These are phyloP conservation scores for Scaptomyza parva DNA, from an alignment of 2,888 invertebrate species.

Conservation along the genomic window DNA sequence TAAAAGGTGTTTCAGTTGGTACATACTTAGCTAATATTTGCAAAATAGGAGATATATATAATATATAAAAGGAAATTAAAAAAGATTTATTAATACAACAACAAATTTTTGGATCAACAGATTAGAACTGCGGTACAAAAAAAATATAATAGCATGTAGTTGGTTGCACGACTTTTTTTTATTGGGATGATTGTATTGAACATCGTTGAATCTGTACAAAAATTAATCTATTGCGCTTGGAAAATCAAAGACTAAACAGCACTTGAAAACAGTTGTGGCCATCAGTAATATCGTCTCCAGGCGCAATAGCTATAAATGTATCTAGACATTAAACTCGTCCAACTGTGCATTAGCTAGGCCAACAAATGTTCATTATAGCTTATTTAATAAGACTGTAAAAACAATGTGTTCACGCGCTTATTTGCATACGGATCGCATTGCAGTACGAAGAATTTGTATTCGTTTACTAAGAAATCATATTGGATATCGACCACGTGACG, in stretches of 20 bases:
- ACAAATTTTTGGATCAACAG: too few species aligned
- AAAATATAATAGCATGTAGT: too few species aligned
- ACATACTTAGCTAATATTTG: too few species aligned
- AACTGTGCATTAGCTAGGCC: constrained; percentile 33
- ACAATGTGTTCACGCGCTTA: constrained; percentile 30
- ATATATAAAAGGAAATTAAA: too few species aligned
- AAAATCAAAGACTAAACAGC: constrained; percentile 45
- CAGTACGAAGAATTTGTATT: constrained; percentile 60
- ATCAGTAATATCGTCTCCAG: constrained; percentile 32
- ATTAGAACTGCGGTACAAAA: too few species aligned
- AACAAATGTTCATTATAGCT: neutral
- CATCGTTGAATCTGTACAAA: neutral
- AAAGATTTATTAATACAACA: too few species aligned
- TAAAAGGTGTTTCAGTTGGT: neutral
- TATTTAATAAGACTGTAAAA: constrained; percentile 29
- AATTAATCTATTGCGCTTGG: constrained; percentile 7
- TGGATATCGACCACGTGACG: constrained; percentile 53
- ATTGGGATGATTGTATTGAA: neutral
- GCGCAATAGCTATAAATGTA: constrained; percentile 7
- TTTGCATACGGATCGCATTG: constrained; percentile 52
- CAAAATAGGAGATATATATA: too few species aligned
- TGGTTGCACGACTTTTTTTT: neutral
- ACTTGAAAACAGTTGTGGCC: constrained; percentile 54
- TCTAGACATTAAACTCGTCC: constrained; percentile 10
- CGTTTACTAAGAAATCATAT: constrained; percentile 64